Conservation (phyloP, 2,797 vertebrate species). For the Hozukius guyotensis region DNA sequence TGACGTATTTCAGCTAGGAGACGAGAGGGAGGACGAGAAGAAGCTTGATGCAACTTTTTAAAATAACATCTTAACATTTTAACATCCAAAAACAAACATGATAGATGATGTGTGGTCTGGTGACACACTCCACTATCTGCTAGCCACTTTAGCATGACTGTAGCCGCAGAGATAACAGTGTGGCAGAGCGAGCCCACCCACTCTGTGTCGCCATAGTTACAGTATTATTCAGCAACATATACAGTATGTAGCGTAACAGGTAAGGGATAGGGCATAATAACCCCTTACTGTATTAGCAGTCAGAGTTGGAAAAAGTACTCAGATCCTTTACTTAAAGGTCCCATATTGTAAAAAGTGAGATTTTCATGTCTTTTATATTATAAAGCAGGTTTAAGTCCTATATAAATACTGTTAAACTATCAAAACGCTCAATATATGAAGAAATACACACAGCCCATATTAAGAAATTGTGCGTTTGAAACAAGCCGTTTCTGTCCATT, state of each 20-base stretch:
- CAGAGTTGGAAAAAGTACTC: too few relatives aligned
- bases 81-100: not conserved
- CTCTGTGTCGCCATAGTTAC: not conserved
- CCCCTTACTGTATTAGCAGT: not conserved
- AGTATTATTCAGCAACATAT: not conserved
- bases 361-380: too few relatives aligned
- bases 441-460: too few relatives aligned
- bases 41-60: too few relatives aligned
- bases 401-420: too few relatives aligned
- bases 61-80: not conserved
- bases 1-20: not conserved
- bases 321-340: too few relatives aligned
- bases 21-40: not conserved
- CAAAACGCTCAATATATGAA: too few relatives aligned
- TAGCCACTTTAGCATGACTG: not conserved
- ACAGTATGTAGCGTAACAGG: too few relatives aligned
- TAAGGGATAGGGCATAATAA: not conserved
- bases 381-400: too few relatives aligned
- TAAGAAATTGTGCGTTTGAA: too few relatives aligned
- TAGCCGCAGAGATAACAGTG: not conserved
- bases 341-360: too few relatives aligned
- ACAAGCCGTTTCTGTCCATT: too few relatives aligned
- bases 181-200: not conserved
- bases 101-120: not conserved
- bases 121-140: not conserved